Evolutionary conservation across 1,140 invertebrate species (phyloP).

Genomic region (Asobara japonica): DNA sequence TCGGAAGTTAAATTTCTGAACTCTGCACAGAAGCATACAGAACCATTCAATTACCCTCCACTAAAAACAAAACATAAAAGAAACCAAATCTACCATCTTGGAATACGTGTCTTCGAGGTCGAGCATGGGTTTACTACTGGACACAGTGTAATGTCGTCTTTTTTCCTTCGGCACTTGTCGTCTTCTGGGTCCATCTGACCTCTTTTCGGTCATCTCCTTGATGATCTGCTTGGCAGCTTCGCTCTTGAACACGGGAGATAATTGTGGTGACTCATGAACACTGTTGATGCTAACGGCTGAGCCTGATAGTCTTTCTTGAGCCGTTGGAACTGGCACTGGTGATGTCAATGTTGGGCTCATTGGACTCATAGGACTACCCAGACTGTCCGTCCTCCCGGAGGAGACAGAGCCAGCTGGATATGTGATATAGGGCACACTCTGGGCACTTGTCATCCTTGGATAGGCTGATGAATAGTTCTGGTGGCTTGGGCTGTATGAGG

Average conservation of each 20-base stretch:
- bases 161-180: constrained; percentile 81
- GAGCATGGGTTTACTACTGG: constrained; percentile 71
- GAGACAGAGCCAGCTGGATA: constrained; percentile 22
- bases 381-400: constrained; percentile 26
- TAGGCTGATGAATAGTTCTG: constrained; percentile 34
- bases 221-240: constrained; percentile 86
- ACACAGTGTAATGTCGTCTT: constrained; percentile 87
- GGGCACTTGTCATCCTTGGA: constrained; percentile 26
- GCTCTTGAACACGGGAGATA: constrained; percentile 81
- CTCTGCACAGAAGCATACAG: too few relatives aligned
- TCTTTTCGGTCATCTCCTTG: constrained; percentile 78
- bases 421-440: constrained; percentile 20
- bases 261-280: constrained; percentile 47
- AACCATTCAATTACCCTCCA: not conserved
- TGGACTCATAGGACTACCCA: constrained; percentile 20
- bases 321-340: constrained; percentile 44
- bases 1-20: too few relatives aligned
- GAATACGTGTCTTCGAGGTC: constrained; percentile 58
- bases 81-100: constrained; percentile 56
- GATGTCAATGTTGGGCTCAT: constrained; percentile 41
- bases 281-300: constrained; percentile 42
- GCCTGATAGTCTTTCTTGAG: constrained; percentile 63
- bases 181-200: constrained; percentile 59
- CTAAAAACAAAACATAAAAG: constrained; percentile 21
- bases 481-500: constrained; percentile 51